Conservation (phyloP, 2,113 vertebrate species). For the Ceyx melanurus region DNA sequence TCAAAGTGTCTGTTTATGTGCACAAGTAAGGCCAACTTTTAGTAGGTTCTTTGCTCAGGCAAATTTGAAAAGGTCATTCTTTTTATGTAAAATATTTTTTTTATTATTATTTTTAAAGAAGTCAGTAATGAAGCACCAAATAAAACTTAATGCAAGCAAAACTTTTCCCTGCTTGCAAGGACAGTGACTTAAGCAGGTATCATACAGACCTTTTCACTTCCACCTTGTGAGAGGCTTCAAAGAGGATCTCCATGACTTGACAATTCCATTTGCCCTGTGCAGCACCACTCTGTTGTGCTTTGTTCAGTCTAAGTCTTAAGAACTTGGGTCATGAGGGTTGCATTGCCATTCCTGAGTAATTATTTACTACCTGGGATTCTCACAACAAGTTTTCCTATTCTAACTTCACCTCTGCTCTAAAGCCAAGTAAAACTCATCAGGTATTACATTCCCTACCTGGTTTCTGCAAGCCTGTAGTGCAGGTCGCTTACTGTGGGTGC, state of each 20-base stretch:
- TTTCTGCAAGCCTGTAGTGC: neutral
- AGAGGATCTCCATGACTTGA: neutral
- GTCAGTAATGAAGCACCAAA: neutral
- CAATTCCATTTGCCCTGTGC: neutral
- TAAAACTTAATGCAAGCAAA: neutral
- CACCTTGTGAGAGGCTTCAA: neutral
- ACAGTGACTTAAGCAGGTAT: neutral
- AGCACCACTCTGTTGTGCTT: neutral
- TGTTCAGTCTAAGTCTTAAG: neutral
- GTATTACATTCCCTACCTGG: neutral
- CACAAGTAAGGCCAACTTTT: neutral
- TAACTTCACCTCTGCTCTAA: neutral
- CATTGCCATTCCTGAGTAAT: neutral
- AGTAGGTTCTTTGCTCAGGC: neutral
- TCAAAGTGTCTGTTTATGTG: neutral
- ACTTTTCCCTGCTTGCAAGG: neutral
- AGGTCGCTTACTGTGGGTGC: neutral
- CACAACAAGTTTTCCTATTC: neutral
- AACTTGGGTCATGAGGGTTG: neutral
- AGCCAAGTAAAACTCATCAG: neutral
- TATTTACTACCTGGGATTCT: neutral
- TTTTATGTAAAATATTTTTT: neutral
- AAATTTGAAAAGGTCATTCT: neutral
- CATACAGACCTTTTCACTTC: neutral
- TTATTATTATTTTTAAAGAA: neutral